A percentile compares a stretch with the other conserved stretches of the same genome.
Conservation (phyloP, 2,888 invertebrate species). For the Malacosoma neustria region DNA sequence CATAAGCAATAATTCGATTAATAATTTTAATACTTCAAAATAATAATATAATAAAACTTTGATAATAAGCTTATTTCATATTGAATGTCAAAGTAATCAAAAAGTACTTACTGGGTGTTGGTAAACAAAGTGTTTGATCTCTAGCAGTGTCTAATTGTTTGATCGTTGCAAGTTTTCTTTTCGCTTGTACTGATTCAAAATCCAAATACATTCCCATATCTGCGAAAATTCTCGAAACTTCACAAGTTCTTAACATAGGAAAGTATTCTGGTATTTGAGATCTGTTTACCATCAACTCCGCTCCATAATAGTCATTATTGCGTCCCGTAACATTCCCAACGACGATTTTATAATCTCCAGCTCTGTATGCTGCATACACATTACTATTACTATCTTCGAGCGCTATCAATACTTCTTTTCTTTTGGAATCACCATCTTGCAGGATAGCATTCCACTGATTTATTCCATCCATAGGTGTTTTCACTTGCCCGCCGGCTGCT, state of each 20-base stretch:
- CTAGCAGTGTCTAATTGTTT: slow-evolving; percentile 39
- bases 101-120: slow-evolving; percentile 45
- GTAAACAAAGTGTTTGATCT: slow-evolving; percentile 45
- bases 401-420: slow-evolving; percentile 74
- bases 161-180: slow-evolving; percentile 38
- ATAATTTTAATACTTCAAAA: too few relatives aligned
- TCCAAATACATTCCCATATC: slow-evolving; percentile 40
- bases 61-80: too few relatives aligned
- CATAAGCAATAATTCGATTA: too few relatives aligned
- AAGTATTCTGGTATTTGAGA: slow-evolving; percentile 43
- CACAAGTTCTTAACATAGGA: slow-evolving; percentile 32
- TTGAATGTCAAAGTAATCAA: too few relatives aligned
- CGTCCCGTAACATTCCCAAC: slow-evolving; percentile 68
- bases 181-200: slow-evolving; percentile 29
- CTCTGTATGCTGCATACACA: slow-evolving; percentile 70
- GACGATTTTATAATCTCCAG: slow-evolving; percentile 78
- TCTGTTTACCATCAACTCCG: slow-evolving; percentile 39
- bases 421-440: slow-evolving; percentile 49
- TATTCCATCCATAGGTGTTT: slow-evolving; percentile 75
- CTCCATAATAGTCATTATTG: slow-evolving; percentile 50
- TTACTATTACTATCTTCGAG: slow-evolving; percentile 70
- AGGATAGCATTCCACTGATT: slow-evolving; percentile 80
- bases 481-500: slow-evolving; percentile 43
- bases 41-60: too few relatives aligned
- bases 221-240: slow-evolving; percentile 40